Evolutionary conservation across 2,113 vertebrate genomes (phyloP).

Genomic region (Micronycteris hirsuta): DNA sequence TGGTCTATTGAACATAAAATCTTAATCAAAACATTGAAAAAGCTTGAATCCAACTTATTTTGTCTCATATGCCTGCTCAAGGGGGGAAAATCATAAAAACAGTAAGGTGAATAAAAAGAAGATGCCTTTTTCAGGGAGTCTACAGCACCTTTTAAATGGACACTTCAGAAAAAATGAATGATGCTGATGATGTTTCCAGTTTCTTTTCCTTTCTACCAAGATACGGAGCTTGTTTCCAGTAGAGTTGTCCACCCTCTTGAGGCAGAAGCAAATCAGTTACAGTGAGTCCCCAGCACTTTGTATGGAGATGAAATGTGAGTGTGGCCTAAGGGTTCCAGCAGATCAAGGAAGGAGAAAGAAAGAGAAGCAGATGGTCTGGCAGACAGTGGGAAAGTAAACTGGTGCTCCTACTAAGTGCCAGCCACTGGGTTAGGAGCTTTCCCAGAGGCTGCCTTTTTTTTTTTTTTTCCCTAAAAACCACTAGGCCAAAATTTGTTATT

Average conservation of each 20-base stretch:
- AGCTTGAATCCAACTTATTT: conserved; percentile 27
- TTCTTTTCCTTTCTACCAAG: background rate
- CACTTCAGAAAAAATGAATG: background rate
- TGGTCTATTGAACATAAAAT: conserved; percentile 50
- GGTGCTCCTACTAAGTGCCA: background rate
- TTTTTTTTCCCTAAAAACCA: background rate
- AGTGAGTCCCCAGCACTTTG: background rate
- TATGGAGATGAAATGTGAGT: background rate
- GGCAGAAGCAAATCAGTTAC: background rate
- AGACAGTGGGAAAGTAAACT: background rate
- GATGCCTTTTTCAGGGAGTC: background rate
- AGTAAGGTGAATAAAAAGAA: background rate
- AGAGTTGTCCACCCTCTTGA: background rate
- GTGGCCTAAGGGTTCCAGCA: background rate
- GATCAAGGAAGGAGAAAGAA: background rate
- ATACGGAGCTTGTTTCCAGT: background rate
- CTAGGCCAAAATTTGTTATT: background rate
- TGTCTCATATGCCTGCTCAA: background rate
- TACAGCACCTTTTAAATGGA: background rate
- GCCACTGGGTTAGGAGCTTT: background rate
- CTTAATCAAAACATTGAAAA: conserved; percentile 61
- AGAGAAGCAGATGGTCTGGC: background rate
- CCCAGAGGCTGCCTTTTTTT: background rate
- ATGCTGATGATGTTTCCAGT: background rate
- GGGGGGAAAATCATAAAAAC: background rate